Conservation (phyloP, 2,113 vertebrate species). For the Gopherus evgoodei region DNA sequence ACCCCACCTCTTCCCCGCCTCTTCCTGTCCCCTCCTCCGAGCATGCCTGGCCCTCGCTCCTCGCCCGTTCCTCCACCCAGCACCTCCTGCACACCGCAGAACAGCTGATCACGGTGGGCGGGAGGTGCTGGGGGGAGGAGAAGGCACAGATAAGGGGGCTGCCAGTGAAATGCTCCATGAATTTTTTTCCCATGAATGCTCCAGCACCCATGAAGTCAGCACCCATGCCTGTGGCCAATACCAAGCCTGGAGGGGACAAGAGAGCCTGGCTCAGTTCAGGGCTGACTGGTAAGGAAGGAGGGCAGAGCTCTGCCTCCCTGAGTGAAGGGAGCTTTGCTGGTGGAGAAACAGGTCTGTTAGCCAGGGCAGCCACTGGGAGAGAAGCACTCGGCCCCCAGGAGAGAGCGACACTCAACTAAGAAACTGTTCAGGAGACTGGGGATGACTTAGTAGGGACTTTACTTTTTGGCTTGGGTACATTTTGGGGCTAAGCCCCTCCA, state of each 20-base stretch:
- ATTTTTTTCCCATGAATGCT: no score
- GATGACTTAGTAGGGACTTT: neutral
- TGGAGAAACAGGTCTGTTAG: neutral
- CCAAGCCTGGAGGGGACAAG: neutral
- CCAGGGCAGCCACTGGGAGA: neutral
- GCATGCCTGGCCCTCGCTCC: no score
- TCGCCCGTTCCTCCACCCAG: no score
- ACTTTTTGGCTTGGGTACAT: neutral
- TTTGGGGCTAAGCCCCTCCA: neutral
- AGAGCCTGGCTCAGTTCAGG: neutral
- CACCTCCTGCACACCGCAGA: no score
- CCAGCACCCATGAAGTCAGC: no score
- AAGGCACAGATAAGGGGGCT: no score
- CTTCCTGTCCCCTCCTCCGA: no score
- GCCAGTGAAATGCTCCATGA: no score
- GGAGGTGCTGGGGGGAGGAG: no score
- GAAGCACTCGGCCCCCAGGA: neutral
- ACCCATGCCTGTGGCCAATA: neutral
- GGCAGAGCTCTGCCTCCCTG: neutral
- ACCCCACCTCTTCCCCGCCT: no score
- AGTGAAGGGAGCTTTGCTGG: neutral
- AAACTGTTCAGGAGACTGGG: neutral
- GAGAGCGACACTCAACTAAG: neutral
- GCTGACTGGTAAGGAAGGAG: no score
- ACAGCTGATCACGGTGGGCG: no score